Percentiles rank a stretch among this genome's conserved stretches.
These are phyloP conservation scores for Furnarius figulus DNA, from an alignment of 2,113 vertebrate genomes.

Conservation along the genomic window DNA sequence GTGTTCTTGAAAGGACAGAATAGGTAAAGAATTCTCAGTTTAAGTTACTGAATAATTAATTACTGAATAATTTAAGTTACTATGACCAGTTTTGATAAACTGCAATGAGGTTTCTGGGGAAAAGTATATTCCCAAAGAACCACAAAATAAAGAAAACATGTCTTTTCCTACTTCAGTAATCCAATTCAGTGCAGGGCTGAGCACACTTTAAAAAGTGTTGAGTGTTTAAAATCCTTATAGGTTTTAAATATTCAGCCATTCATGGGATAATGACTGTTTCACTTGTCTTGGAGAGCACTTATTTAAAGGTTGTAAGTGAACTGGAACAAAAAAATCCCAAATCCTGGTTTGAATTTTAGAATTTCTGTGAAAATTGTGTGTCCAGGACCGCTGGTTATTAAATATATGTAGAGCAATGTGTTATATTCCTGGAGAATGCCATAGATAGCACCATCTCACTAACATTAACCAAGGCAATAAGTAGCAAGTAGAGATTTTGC, in stretches of 20 bases:
- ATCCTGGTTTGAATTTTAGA: neutral
- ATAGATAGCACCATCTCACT: neutral
- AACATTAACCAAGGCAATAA: neutral
- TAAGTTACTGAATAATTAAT: neutral
- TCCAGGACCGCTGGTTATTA: neutral
- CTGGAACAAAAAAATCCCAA: neutral
- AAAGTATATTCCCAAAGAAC: neutral
- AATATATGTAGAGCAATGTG: neutral
- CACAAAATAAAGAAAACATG: neutral
- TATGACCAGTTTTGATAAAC: neutral
- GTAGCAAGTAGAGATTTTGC: neutral
- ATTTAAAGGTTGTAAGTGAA: neutral
- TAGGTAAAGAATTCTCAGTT: neutral
- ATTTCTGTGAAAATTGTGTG: neutral
- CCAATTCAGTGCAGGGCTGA: neutral
- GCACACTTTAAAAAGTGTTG: neutral
- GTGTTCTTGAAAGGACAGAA: neutral
- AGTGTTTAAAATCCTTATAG: neutral
- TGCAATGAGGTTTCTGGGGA: neutral
- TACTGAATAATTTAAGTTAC: neutral
- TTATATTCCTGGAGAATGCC: neutral
- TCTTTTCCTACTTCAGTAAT: neutral
- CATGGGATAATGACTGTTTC: neutral
- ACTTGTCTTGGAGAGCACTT: neutral
- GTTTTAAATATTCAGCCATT: neutral